These are phyloP conservation scores for Sylvicola cinctus DNA, from an alignment of 2,888 invertebrate species.

Conservation along the genomic window DNA sequence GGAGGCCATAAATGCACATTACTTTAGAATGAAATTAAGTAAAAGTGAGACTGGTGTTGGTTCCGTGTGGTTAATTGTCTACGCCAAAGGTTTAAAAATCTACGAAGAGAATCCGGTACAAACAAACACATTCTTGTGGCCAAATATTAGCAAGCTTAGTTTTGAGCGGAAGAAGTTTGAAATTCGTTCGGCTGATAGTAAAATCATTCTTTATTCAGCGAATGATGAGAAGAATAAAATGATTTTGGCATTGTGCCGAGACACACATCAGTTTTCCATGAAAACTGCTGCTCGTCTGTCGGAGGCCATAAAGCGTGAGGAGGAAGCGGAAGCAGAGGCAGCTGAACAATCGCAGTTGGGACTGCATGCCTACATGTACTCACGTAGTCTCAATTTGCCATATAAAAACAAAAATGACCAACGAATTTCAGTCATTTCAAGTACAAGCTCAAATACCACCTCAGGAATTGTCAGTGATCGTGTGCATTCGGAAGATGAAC, in stretches of 20 bases:
- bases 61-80: constrained; percentile 74
- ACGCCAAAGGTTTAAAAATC: constrained; percentile 79
- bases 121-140: constrained; percentile 79
- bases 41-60: constrained; percentile 57
- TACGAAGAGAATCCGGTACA: constrained; percentile 44
- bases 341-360: constrained; percentile 24
- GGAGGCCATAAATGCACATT: constrained; percentile 78
- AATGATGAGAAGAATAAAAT: constrained; percentile 89
- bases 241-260: constrained; percentile 66
- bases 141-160: constrained; percentile 82
- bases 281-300: constrained; percentile 67
- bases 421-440: constrained; percentile 75
- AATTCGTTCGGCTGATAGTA: constrained; percentile 74
- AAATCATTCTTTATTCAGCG: constrained; percentile 73
- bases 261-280: constrained; percentile 92
- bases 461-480: constrained; percentile 92
- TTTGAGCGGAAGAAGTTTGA: constrained; percentile 97
- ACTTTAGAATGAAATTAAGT: constrained; percentile 57
- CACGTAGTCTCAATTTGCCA: constrained; percentile 37
- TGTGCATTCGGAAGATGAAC: constrained; percentile 84
- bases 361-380: constrained; percentile 49
- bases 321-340: constrained; percentile 55
- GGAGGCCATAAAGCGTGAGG: constrained; percentile 64
- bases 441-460: constrained; percentile 90
- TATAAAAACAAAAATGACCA: constrained; percentile 53